Base-by-base conservation (phyloP, 2,888 invertebrate species). In the Pristionchus japonicus region DNA sequence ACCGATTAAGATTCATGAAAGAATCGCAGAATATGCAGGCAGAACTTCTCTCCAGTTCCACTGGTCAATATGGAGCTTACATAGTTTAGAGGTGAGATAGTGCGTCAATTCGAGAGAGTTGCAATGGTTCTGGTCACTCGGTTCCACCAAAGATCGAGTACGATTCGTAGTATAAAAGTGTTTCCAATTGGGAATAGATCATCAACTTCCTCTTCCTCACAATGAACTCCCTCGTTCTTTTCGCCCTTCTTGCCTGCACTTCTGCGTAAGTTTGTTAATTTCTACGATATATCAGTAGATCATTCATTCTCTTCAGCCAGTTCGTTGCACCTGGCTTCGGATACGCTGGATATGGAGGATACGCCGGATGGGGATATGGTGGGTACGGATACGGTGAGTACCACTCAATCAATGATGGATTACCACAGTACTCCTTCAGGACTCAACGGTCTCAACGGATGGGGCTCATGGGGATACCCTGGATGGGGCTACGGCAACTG, bases 401-500 rank as follows among this genome's bases (percentile, higher is more conserved):
- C n/a, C 74, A 20, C 40, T 43, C 74, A 17, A 74, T 74, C 40
- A 20, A 40, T 40, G n/a, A n/a, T 40, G 40, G 20, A 74, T 74
- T n/a, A 74, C 43, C 4, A 74, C 4, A 13, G 1, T 7, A 20
- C 43, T 34, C 17, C 34, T 74, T 74, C 74, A 74, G 74, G 74
- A n/a, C 43, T 74, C 40, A 74, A 74, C 40, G 74, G 74, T 0
- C 74, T 37, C 23, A 37, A 61, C 23, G 64, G 64, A n/a, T 74
- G 40, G 34, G 82, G 82, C 27, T 47, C 82, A 49, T 82, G 82
- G 82, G 82, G 82, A 49, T 82, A 52, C 15, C 82, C 47, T 34
- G 52, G 49, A 49, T 82, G 52, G 82, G 82, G 82, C 13, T 82
- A 82, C 82, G 82, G 52, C n/a, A n/a, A n/a, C n/a, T n/a, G n/a